A percentile compares a stretch with the other conserved stretches of the same genome.
These are phyloP conservation scores for Willisornis vidua DNA, from an alignment of 2,113 vertebrate genomes.

Conservation along the genomic window DNA sequence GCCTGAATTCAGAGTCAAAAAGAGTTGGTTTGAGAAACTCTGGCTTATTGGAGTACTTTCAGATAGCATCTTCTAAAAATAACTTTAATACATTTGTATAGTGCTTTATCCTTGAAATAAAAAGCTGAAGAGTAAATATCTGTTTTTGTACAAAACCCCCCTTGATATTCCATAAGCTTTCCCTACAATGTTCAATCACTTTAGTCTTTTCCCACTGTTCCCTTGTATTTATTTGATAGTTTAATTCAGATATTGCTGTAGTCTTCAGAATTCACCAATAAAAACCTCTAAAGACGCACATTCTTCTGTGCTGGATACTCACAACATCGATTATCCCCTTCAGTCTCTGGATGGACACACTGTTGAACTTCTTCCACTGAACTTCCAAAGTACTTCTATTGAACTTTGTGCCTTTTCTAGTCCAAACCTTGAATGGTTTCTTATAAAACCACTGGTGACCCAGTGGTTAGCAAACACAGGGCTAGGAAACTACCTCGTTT, in stretches of 20 bases:
- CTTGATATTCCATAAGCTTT: background rate
- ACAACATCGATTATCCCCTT: background rate
- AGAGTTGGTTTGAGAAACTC: background rate
- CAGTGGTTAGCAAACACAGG: background rate
- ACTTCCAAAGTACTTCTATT: background rate
- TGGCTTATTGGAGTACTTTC: background rate
- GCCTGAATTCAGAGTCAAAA: background rate
- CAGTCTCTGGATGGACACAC: fast-evolving
- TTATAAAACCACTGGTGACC: background rate
- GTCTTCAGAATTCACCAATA: background rate
- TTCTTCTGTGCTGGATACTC: background rate
- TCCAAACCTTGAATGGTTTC: background rate
- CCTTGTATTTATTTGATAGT: background rate
- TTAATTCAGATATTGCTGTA: background rate
- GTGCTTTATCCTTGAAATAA: background rate
- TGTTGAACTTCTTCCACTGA: background rate
- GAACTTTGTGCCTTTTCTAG: background rate
- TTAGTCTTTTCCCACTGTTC: background rate
- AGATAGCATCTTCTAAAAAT: background rate
- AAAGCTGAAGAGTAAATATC: background rate
- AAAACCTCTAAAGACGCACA: background rate
- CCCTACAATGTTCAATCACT: background rate
- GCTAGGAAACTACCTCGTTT: background rate
- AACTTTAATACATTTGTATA: background rate
- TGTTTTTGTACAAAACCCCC: background rate